Evolutionary conservation across 92 coral and sea anemone species (phyloP), one percentile per base, ranked within the genome.

Genomic region (Paragorgia papillata): DNA sequence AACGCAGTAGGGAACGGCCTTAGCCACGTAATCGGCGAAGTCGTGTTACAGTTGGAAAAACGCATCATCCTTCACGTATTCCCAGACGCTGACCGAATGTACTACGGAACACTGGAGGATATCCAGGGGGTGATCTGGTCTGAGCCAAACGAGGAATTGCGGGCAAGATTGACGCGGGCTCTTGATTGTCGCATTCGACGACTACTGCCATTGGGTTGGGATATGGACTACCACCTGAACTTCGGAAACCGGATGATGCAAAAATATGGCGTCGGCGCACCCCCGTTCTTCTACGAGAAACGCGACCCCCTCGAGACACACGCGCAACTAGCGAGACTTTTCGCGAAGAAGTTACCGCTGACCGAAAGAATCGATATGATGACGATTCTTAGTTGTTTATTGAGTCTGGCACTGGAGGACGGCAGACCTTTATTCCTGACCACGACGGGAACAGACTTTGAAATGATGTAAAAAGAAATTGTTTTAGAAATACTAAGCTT

Each of bases 301-400:
- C 78, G 31, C 50, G 78, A 71, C 33, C 48, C 64, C 20, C 78
- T 71, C 64, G 50, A 24, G 64, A 71, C 64, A 13, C 78, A 71
- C 78, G 78, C 78, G 64, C 78, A 71, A 53, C 64, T 71, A 63
- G 78, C 78, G 78, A 53, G 78, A 35, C 40, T 71, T 53, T 14
- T 71, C 64, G 41, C 78, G 50, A 30, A 35, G 51, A 17, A 25
- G 17, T 55, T 71, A 32, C 64, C 64, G 64, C 63, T 32, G 50
- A 58, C 53, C 0, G 78, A 53, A 54, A 53, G 78, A 41, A 19
- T 71, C 41, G 22, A 37, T 24, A 71, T 71, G 78, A 53, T 54
- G 29, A 71, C 64, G 17, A 54, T 71, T 26, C 53, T 71, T 9
- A 53, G 63, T 22, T 30, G 78, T 17, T 22, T 71, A 20, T 20